Evolutionary conservation across 2,113 vertebrate species (phyloP), one percentile per base, ranked within the genome.

Genomic region (Tinamus guttatus): DNA sequence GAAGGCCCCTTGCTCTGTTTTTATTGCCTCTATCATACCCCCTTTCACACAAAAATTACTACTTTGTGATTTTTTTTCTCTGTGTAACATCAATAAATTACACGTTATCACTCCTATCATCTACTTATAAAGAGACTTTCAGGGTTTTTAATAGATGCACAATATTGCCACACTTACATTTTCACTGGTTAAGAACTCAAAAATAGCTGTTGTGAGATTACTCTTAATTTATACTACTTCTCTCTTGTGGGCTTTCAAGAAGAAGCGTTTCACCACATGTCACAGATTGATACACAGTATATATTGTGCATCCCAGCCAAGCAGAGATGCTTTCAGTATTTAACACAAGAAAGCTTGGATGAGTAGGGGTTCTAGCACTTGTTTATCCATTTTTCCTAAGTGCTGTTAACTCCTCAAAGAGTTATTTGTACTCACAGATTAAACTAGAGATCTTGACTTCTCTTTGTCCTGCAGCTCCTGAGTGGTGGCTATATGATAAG

Each of bases 111-210:
- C 87, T 94, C 91, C 96, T 93, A 94, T 97, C 86, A 96, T 95
- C 86, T 88, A 91, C 81, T 94, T 94, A 95, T 92, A 97, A 97
- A 97, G 89, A 96, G 93, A 83, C 69, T 97, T 97, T 97, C 91
- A 95, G 97, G 94, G 94, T 81, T 94, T 94, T 95, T 97, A 97
- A 97, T 87, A 95, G 91, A 95, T 90, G 81, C 84, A 94, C 83
- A 97, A 94, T 94, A 96, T 91, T 95, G 82, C 93, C 91, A 92
- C 89, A 87, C 83, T 96, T 87, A 90, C 62, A 93, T 90, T 96
- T 95, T 91, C 81, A 95, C 90, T 93, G 90, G 88, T 95, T 95
- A 95, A 96, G 92, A 87, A 89, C 19, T 36, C 84, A 95, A 93
- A 95, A 97, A 96, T 95, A 95, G 87, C 90, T 96, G 93, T 65